A percentile compares a stretch with the other conserved stretches of the same genome.
phyloP scores from a whole-genome alignment of 2,888 invertebrate genomes.

The Mimas tiliae region DNA sequence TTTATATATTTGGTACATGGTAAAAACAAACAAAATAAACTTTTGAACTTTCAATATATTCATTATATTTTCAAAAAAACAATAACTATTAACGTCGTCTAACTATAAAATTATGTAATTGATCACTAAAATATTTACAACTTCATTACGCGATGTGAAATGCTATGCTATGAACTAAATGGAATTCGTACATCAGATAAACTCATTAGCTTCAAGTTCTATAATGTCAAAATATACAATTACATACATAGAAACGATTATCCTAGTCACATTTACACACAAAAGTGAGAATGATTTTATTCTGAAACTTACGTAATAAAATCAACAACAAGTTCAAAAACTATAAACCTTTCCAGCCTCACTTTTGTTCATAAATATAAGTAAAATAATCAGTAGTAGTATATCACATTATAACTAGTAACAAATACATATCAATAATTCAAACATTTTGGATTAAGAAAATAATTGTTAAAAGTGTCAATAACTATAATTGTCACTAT shows the following conservation, averaged over 20 bases:
- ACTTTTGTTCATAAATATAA: constrained; percentile 48
- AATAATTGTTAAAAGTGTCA: neutral
- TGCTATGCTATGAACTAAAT: constrained; percentile 25
- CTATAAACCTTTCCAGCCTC: constrained; percentile 20
- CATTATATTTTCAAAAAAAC: constrained; percentile 78
- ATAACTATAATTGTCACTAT: too few species aligned
- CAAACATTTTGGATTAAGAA: constrained; percentile 3
- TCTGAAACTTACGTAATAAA: constrained; percentile 24
- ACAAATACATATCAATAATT: constrained; percentile 2
- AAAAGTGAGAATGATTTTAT: constrained; percentile 39
- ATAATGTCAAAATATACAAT: constrained; percentile 64
- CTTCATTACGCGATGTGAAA: constrained; percentile 7
- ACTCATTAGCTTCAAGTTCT: neutral
- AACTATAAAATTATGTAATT: constrained; percentile 59
- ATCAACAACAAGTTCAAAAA: neutral
- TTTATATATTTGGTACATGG: neutral
- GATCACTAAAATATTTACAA: constrained; percentile 75
- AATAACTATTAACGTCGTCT: constrained; percentile 74
- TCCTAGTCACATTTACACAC: constrained; percentile 53
- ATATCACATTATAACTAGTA: constrained; percentile 47
- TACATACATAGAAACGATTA: constrained; percentile 42
- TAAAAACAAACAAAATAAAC: constrained; percentile 49
- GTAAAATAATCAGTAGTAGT: constrained; percentile 31
- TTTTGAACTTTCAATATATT: constrained; percentile 81
- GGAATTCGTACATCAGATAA: constrained; percentile 18